Evolutionary conservation across 2,113 vertebrate genomes (phyloP).

Genomic region (Canis aureus): DNA sequence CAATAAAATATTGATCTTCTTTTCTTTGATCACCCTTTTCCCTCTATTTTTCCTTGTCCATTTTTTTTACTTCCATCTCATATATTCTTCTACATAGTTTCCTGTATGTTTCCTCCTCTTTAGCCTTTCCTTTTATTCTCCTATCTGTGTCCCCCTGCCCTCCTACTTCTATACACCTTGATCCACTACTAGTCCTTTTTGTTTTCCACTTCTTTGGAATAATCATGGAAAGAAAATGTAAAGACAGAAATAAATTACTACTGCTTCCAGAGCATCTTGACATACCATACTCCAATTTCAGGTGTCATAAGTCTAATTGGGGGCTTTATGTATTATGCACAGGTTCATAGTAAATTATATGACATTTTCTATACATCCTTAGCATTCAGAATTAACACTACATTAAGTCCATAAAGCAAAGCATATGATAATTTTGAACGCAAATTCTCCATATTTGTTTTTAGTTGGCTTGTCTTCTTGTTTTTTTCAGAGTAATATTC

Average conservation of each 20-base stretch:
- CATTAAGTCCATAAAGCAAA: neutral
- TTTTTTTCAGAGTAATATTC: neutral
- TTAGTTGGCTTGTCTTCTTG: neutral
- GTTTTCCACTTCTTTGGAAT: neutral
- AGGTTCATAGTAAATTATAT: neutral
- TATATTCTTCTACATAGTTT: neutral
- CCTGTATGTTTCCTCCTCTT: too few species aligned
- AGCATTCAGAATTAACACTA: neutral
- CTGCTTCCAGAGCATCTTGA: neutral
- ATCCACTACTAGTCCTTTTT: neutral
- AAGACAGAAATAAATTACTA: neutral
- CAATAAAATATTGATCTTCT: neutral
- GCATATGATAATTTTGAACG: neutral
- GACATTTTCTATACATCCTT: neutral
- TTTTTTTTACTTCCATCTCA: neutral
- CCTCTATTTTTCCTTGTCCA: neutral
- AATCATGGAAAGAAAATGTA: neutral
- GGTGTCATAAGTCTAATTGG: neutral
- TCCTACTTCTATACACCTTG: neutral
- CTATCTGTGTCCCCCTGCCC: neutral
- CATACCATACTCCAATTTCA: neutral
- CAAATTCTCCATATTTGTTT: neutral
- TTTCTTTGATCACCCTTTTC: neutral
- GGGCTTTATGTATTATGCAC: neutral
- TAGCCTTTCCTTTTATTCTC: neutral